Conservation (phyloP, 2,797 vertebrate genomes). For the Heterohyrax brucei region DNA sequence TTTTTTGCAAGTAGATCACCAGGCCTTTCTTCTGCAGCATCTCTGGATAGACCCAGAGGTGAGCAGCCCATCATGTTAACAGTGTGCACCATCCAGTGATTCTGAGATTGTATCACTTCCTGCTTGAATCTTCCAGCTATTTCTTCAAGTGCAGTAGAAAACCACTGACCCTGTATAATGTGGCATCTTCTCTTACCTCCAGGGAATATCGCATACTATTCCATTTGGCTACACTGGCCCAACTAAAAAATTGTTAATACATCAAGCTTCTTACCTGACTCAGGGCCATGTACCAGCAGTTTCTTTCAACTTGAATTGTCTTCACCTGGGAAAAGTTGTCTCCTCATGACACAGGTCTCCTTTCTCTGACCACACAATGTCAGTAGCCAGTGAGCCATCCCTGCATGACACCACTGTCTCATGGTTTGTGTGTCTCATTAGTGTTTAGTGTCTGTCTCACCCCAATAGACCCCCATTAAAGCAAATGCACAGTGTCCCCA, state of each 20-base stretch:
- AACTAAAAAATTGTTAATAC: neutral
- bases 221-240: neutral
- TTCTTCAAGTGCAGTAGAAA: neutral
- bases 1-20: neutral
- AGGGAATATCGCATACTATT: neutral
- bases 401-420: fast-evolving
- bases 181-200: neutral
- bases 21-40: neutral
- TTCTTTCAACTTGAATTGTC: neutral
- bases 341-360: neutral
- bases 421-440: neutral
- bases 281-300: neutral
- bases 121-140: neutral
- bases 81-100: neutral
- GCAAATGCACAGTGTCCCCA: fast-evolving
- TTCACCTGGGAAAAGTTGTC: neutral
- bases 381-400: neutral
- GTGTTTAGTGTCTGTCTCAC: neutral
- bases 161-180: neutral
- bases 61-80: neutral
- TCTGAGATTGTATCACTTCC: neutral
- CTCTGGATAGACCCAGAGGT: neutral
- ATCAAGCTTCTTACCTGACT: neutral
- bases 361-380: neutral
- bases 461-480: neutral